Conservation (phyloP, 2,113 vertebrate genomes). For the Sialia sialis region DNA sequence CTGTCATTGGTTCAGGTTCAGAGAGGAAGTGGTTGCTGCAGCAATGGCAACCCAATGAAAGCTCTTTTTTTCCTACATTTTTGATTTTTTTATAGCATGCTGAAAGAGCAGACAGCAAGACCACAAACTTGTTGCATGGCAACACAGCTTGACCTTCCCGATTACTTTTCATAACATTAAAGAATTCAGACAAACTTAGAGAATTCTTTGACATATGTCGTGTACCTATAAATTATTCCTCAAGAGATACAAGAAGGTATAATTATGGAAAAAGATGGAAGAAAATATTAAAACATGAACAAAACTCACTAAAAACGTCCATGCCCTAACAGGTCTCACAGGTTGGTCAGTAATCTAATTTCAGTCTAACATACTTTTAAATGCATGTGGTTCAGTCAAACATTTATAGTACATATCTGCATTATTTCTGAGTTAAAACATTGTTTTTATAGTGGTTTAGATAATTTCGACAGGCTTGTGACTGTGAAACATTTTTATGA, state of each 20-base stretch:
- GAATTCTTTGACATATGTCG: constrained; percentile 40
- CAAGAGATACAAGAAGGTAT: constrained; percentile 18
- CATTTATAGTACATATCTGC: background rate
- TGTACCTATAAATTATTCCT: constrained; percentile 54
- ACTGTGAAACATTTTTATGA: background rate
- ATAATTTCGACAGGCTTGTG: background rate
- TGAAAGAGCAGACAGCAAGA: background rate
- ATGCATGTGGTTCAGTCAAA: background rate
- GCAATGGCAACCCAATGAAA: background rate
- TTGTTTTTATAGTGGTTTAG: background rate
- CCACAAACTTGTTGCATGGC: background rate
- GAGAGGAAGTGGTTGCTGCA: constrained; percentile 6
- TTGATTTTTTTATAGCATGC: background rate
- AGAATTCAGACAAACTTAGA: constrained; percentile 46
- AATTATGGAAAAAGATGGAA: constrained; percentile 41
- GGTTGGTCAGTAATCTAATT: background rate
- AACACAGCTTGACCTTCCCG: constrained; percentile 31
- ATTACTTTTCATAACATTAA: constrained; percentile 51
- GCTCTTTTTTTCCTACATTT: background rate
- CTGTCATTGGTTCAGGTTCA: background rate
- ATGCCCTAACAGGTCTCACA: background rate
- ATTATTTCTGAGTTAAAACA: background rate
- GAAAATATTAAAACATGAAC: constrained; percentile 34
- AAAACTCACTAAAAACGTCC: background rate
- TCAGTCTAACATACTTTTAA: background rate